Evolutionary conservation across 2,888 invertebrate genomes (phyloP), one percentile per base, ranked within the genome.

Genomic region (Nemurella pictetii): DNA sequence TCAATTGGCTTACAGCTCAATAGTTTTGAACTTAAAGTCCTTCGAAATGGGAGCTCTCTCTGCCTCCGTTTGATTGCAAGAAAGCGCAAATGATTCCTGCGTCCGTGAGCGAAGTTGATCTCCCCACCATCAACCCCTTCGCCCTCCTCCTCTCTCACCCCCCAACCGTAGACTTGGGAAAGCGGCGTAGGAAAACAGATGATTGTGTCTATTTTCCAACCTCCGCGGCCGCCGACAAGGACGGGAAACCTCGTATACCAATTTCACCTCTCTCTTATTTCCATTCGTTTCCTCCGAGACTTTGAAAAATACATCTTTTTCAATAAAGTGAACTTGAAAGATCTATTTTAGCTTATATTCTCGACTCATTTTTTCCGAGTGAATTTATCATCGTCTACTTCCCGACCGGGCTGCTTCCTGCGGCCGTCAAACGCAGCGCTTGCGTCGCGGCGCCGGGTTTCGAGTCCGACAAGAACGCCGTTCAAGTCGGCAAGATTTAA

Each of bases 261-360:
- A 75, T 75, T 75, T 75, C n/a, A 75, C 75, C 28, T 75, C 75
- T 75, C 26, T 75, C 75, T 27, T 75, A 27, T 75, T 75, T 75
- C 75, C 28, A 75, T 28, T 28, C 75, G 26, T 75, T 28, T 75
- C 27, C 75, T 75, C 75, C 12, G 26, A 3, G 75, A 75, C 75
- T 27, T 75, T 75, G 75, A 75, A 75, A 75, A 75, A 75, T 75
- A 75, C 28, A 55, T 75, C 26, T 75, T 74, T 75, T 75, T 75
- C 75, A 75, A 75, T 75, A 28, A 75, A 75, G 25, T 28, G 75
- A 75, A 75, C 26, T 75, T 27, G 28, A 75, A 75, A 75, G 25
- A 75, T 75, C 75, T 75, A 75, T 75, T 75, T 75, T 75, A 75
- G 75, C 75, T 75, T 75, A 75, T 75, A 75, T 75, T 75, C 15